phyloP scores from a whole-genome alignment of 2,888 invertebrate genomes.

The Nowickia ferox region DNA sequence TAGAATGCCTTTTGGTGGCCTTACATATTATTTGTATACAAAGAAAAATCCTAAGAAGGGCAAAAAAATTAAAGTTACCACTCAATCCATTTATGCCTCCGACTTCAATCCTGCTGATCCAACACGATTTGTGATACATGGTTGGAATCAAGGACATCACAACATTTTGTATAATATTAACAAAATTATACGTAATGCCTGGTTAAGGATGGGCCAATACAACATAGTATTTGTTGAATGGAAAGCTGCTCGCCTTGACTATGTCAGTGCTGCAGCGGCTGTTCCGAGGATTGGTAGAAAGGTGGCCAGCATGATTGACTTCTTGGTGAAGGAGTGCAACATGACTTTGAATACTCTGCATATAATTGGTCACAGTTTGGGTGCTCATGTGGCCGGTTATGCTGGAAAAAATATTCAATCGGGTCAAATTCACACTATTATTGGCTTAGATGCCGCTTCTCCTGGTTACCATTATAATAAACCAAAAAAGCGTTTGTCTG shows the following conservation, averaged over 20 bases:
- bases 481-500: slow-evolving; percentile 75
- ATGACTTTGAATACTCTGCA: slow-evolving; percentile 83
- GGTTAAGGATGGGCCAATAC: slow-evolving; percentile 84
- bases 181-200: slow-evolving; percentile 82
- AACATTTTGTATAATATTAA: slow-evolving; percentile 73
- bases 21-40: slow-evolving; percentile 77
- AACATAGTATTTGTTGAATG: slow-evolving; percentile 87
- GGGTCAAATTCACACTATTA: slow-evolving; percentile 85
- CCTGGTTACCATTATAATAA: slow-evolving; percentile 77
- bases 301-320: slow-evolving; percentile 78
- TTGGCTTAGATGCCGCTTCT: slow-evolving; percentile 83
- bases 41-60: slow-evolving; percentile 75
- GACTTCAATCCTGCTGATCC: slow-evolving; percentile 73
- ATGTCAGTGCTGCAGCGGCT: slow-evolving; percentile 84
- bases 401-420: slow-evolving; percentile 85
- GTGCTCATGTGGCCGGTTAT: slow-evolving; percentile 86
- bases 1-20: slow-evolving; percentile 11
- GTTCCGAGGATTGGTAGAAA: slow-evolving; percentile 77
- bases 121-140: slow-evolving; percentile 83
- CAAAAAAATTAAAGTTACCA: slow-evolving; percentile 72
- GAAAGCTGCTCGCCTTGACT: slow-evolving; percentile 84
- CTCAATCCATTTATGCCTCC: slow-evolving; percentile 68
- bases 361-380: slow-evolving; percentile 86
- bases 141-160: slow-evolving; percentile 84
- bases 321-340: slow-evolving; percentile 84